These are phyloP conservation scores for Gymnarchus niloticus DNA, from an alignment of 2,113 vertebrate species.

Conservation along the genomic window DNA sequence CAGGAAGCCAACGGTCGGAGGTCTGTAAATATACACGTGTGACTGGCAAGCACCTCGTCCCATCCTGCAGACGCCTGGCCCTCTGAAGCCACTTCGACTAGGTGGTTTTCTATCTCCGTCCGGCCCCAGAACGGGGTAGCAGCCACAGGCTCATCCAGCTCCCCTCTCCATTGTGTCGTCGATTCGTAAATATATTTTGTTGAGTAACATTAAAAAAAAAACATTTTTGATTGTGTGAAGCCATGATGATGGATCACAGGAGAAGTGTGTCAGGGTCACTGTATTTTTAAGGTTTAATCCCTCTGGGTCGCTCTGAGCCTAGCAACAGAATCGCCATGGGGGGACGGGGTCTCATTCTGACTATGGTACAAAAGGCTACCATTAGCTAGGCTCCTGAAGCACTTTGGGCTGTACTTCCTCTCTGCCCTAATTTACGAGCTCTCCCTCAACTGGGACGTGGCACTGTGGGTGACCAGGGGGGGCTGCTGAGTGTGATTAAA, in stretches of 20 bases:
- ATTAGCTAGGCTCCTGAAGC: neutral
- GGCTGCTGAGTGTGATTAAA: neutral
- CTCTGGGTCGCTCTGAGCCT: constrained; percentile 52
- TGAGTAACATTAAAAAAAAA: neutral
- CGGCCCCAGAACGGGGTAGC: neutral
- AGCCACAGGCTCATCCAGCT: neutral
- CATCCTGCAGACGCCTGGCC: neutral
- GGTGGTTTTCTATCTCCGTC: neutral
- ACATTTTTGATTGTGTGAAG: constrained; percentile 41
- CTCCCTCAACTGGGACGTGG: neutral
- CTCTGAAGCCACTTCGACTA: neutral
- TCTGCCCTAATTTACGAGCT: neutral
- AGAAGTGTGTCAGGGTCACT: constrained; percentile 68
- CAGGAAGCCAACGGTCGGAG: neutral
- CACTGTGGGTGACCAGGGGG: neutral
- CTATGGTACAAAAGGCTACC: constrained; percentile 12
- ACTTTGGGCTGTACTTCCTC: neutral
- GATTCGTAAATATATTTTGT: constrained; percentile 4
- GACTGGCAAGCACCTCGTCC: neutral
- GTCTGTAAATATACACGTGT: neutral
- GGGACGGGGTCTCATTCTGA: constrained; percentile 21
- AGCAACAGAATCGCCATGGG: constrained; percentile 46
- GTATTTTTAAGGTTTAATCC: constrained; percentile 66
- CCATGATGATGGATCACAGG: constrained; percentile 46
- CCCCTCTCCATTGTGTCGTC: neutral